Percentiles rank a stretch among this genome's conserved stretches.
Conservation (phyloP, 37 sponge, comb jelly and placozoan genomes). For the Tethya wilhelma region DNA sequence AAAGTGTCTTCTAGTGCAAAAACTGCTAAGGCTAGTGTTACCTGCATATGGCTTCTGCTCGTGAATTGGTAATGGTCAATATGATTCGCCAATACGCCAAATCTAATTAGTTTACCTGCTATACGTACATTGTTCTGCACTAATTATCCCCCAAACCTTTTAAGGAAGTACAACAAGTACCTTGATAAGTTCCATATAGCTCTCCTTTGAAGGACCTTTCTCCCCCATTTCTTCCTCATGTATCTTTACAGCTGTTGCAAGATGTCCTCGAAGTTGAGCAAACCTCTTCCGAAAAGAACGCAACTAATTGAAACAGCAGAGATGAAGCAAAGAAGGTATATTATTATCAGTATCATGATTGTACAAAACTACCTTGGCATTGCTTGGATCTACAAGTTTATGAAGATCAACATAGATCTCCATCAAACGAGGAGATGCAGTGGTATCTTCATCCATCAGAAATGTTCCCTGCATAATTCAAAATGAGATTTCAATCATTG, state of each 20-base stretch:
- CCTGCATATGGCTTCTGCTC: too few relatives aligned
- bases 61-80: not conserved
- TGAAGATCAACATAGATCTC: conserved; percentile 61
- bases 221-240: conserved; percentile 61
- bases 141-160: not conserved
- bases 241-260: conserved; percentile 64
- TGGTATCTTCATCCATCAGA: not conserved
- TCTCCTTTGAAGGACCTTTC: conserved; percentile 34
- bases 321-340: not conserved
- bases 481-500: not conserved
- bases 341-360: not conserved
- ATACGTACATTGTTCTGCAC: not conserved
- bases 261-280: conserved; percentile 29
- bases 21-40: too few relatives aligned
- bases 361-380: conserved; percentile 35
- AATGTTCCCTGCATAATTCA: conserved; percentile 7
- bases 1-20: too few relatives aligned
- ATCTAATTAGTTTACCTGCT: not conserved
- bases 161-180: conserved; percentile 7
- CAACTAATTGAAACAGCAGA: conserved; percentile 24
- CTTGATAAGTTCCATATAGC: conserved; percentile 55
- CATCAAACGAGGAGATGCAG: not conserved
- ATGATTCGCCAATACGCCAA: not conserved
- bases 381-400: conserved; percentile 65
- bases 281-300: conserved; percentile 23